phyloP scores from a whole-genome alignment of 2,797 vertebrate genomes.

The Smutsia temminckii region DNA sequence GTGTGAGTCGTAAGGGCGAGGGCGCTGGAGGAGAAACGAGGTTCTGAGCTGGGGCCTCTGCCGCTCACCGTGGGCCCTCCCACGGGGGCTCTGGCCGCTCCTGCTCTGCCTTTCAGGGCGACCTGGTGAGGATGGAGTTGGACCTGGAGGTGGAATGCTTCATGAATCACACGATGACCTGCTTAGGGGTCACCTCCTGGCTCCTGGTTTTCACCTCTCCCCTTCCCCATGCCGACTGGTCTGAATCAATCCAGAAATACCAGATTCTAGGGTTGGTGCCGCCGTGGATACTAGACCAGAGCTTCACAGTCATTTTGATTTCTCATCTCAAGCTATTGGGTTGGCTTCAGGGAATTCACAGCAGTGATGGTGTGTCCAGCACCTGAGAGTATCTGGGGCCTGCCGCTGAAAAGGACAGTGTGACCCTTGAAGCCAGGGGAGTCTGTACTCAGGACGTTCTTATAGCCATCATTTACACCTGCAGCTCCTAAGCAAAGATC shows the following conservation, averaged over 20 bases:
- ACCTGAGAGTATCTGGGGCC: neutral
- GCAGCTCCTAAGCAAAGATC: neutral
- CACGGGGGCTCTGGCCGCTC: accelerated
- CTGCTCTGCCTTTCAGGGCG: neutral
- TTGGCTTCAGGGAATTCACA: neutral
- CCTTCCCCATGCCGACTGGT: neutral
- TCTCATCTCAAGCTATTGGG: neutral
- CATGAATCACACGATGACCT: accelerated
- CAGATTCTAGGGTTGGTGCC: neutral
- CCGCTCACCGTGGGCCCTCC: neutral
- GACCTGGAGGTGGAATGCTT: neutral
- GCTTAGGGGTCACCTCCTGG: neutral
- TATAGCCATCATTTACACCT: neutral
- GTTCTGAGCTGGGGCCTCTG: neutral
- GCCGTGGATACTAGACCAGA: neutral
- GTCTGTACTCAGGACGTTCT: neutral
- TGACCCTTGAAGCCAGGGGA: neutral
- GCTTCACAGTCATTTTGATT: neutral
- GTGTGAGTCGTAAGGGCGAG: neutral
- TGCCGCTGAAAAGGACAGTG: neutral
- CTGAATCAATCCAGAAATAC: neutral
- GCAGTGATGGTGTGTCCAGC: neutral
- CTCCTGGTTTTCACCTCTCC: neutral
- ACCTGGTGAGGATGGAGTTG: neutral
- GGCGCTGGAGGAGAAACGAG: neutral